Evolutionary conservation across 2,113 vertebrate species (phyloP).

Genomic region (Dolichallabes microphthalmus): DNA sequence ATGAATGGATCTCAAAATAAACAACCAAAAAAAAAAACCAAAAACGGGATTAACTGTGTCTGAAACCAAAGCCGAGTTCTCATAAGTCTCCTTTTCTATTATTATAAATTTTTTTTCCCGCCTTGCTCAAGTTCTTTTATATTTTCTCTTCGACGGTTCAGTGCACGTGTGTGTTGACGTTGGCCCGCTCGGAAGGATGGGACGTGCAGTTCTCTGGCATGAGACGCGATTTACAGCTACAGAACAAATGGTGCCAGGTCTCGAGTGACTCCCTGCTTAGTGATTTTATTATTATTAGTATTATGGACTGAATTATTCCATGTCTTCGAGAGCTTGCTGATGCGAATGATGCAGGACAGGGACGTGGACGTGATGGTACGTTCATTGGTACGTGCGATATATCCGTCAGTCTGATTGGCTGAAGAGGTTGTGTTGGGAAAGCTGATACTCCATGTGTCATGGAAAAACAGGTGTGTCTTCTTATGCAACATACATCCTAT

Average conservation of each 20-base stretch:
- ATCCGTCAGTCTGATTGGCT: constrained; percentile 63
- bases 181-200: constrained; percentile 22
- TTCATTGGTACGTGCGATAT: constrained; percentile 4
- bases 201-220: constrained; percentile 39
- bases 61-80: neutral
- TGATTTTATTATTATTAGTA: neutral
- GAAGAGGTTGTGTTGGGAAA: constrained; percentile 64
- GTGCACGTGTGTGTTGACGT: constrained; percentile 29
- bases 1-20: constrained; percentile 18
- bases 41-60: constrained; percentile 7
- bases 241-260: constrained; percentile 24
- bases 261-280: constrained; percentile 5
- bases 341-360: neutral
- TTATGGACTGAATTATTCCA: neutral
- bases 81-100: neutral
- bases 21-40: neutral
- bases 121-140: neutral
- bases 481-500: constrained; percentile 55
- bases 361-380: neutral
- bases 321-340: neutral
- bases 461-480: constrained; percentile 65
- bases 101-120: neutral
- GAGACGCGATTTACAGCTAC: neutral
- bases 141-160: neutral
- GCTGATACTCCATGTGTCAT: constrained; percentile 59